Conservation (phyloP, 2,888 invertebrate species). For the Eurois occulta region DNA sequence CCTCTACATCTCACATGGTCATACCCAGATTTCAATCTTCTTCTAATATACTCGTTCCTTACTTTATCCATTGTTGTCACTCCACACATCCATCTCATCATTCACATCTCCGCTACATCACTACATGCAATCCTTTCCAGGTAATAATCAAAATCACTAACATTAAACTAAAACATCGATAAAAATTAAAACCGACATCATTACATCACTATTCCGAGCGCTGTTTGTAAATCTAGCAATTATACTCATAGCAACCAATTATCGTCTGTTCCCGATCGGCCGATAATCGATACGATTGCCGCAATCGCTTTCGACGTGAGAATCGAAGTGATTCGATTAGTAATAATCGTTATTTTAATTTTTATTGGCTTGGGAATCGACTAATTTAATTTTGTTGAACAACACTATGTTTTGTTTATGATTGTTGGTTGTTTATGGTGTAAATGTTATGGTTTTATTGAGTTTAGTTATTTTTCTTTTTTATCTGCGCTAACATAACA, state of each 20-base stretch:
- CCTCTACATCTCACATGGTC: not conserved
- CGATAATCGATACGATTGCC: constrained; percentile 59
- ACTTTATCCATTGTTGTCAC: not conserved
- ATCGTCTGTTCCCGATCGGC: constrained; percentile 51
- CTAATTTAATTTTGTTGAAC: constrained; percentile 58
- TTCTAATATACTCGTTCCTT: not conserved
- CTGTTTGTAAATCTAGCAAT: constrained; percentile 59
- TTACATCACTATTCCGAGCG: constrained; percentile 27
- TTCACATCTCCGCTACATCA: not conserved
- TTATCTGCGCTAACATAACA: not conserved
- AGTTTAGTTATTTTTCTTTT: not conserved
- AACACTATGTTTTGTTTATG: constrained; percentile 44
- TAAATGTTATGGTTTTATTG: constrained; percentile 1
- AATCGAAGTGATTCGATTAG: constrained; percentile 53
- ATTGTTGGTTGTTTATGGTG: constrained; percentile 38
- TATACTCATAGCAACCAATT: constrained; percentile 46
- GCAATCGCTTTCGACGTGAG: constrained; percentile 53
- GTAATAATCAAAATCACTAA: not conserved
- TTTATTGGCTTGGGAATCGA: constrained; percentile 50
- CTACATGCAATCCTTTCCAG: not conserved
- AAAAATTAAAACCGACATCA: constrained; percentile 4
- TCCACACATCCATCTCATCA: not conserved
- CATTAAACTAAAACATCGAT: constrained; percentile 16
- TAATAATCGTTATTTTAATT: constrained; percentile 54
- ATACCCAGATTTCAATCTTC: not conserved